Conservation (phyloP, 2,113 vertebrate genomes). For the Leptodactylus fuscus region DNA sequence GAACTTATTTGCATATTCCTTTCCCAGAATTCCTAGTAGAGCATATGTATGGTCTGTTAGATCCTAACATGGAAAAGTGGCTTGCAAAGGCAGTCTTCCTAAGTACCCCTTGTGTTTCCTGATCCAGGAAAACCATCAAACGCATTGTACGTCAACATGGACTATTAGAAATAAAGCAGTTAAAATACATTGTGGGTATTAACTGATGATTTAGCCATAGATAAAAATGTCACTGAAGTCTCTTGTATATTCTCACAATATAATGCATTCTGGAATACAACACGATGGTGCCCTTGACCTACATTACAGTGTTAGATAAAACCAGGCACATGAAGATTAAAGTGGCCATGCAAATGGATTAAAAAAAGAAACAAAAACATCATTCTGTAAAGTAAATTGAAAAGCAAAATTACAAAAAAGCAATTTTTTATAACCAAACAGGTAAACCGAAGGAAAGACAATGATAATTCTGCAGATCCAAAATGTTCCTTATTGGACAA, state of each 20-base stretch:
- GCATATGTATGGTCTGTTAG: no score
- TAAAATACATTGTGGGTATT: background rate
- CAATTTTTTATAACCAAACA: background rate
- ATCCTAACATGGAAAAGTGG: no score
- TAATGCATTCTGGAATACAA: background rate
- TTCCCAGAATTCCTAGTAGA: no score
- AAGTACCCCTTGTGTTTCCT: no score
- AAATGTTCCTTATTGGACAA: slow-evolving; percentile 23
- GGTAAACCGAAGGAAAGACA: background rate
- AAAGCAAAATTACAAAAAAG: background rate
- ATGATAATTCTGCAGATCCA: background rate
- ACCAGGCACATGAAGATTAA: slow-evolving; percentile 37
- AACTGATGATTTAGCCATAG: no score
- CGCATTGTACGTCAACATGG: background rate
- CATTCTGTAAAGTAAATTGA: slow-evolving; percentile 9
- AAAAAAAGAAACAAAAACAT: slow-evolving; percentile 26
- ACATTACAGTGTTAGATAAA: slow-evolving; percentile 29
- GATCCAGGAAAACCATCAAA: no score
- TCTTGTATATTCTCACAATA: background rate
- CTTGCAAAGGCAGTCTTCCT: no score
- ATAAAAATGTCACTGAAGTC: no score
- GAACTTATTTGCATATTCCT: no score
- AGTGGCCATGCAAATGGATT: slow-evolving; percentile 36
- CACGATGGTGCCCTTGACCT: slow-evolving; percentile 6
- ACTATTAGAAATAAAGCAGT: background rate